These are phyloP conservation scores for Chelonus formosanus DNA, from an alignment of 2,888 invertebrate genomes.

Conservation along the genomic window DNA sequence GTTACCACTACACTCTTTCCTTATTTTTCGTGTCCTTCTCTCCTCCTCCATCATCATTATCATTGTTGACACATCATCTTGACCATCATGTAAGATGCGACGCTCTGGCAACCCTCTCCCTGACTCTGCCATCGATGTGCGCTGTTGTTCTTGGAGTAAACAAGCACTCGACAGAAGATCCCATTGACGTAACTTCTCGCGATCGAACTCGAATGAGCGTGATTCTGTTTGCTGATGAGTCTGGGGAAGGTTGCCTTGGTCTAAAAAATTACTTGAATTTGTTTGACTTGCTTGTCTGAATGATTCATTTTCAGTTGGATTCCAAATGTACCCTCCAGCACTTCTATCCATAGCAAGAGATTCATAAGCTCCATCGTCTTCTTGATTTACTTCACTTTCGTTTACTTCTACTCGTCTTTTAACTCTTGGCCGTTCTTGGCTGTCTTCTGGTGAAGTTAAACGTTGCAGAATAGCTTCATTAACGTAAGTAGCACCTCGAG, in stretches of 20 bases:
- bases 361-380: constrained; percentile 69
- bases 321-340: constrained; percentile 61
- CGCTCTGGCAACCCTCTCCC: constrained; percentile 57
- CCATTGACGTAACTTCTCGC: constrained; percentile 88
- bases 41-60: constrained; percentile 32
- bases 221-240: constrained; percentile 43
- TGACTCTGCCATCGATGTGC: constrained; percentile 70
- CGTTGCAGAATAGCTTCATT: constrained; percentile 73
- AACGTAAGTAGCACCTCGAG: constrained; percentile 80
- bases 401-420: constrained; percentile 29
- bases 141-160: constrained; percentile 63
- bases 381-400: constrained; percentile 66
- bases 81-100: constrained; percentile 25
- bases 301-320: constrained; percentile 58
- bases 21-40: constrained; percentile 16
- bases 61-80: constrained; percentile 26
- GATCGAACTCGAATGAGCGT: constrained; percentile 72
- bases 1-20: constrained; percentile 20
- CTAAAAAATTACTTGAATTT: constrained; percentile 48
- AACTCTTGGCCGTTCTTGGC: constrained; percentile 42
- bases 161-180: constrained; percentile 84
- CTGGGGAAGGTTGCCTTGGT: constrained; percentile 65
- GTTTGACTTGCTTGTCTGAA: constrained; percentile 40
- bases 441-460: constrained; percentile 54
- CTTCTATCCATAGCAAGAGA: constrained; percentile 66